A percentile compares a stretch with the other conserved stretches of the same genome.
phyloP scores from a whole-genome alignment of 2,888 invertebrate species.

The Tipula confusa region DNA sequence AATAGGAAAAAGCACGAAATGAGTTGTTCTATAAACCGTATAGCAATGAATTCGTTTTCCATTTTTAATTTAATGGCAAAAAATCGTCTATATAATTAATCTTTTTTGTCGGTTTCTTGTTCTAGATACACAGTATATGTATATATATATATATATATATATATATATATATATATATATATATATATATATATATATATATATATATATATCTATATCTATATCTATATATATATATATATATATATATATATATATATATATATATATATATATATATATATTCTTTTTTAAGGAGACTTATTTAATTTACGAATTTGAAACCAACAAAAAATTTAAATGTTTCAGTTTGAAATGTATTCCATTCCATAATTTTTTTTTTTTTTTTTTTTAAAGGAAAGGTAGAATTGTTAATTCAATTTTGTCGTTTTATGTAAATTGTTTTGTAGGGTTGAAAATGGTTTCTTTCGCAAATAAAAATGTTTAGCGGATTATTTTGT shows the following conservation, averaged over 20 bases:
- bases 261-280: background rate
- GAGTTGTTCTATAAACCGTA: background rate
- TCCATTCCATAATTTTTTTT: no score
- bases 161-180: background rate
- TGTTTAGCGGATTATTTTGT: background rate
- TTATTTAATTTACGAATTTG: background rate
- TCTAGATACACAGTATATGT: background rate
- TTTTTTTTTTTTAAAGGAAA: background rate
- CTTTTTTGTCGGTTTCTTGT: background rate
- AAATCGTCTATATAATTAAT: background rate
- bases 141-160: background rate
- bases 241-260: background rate
- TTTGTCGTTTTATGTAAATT: background rate
- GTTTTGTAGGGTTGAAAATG: background rate
- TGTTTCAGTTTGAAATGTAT: background rate
- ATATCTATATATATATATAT: background rate
- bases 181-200: background rate
- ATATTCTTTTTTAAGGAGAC: background rate
- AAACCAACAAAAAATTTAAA: background rate
- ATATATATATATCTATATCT: background rate
- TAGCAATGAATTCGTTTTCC: background rate
- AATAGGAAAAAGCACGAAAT: background rate
- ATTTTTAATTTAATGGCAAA: background rate
- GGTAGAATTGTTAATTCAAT: background rate
- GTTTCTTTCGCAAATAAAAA: background rate